Evolutionary conservation across 2,888 invertebrate genomes (phyloP), one percentile per base, ranked within the genome.

Genomic region (Microplitis manilae): DNA sequence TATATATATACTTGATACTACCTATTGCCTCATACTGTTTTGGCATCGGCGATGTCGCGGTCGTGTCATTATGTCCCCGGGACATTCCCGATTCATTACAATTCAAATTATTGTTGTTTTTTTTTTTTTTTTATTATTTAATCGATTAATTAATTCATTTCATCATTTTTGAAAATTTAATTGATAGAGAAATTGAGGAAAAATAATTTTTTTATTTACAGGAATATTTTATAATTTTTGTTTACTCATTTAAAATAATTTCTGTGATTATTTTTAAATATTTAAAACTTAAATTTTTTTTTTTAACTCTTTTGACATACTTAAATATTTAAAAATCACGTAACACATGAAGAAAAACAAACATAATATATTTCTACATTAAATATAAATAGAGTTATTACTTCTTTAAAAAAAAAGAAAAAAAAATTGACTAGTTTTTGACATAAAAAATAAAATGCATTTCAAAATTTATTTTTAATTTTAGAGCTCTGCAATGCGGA

Each of bases 51-150:
- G 50, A 59, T 39, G 75, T 65, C 30, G 50, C 50, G 13, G 50
- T 64, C 13, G 70, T 69, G 76, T 61, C 64, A 76, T 67, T 59
- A 71, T 74, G 67, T 5, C 50, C 39, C 41, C 38, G 20, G 50
- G 8, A n/a, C 6, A n/a, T 8, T 17, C 64, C 61, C 73, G 40
- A 64, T 41, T 59, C 50, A 13, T 65, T 30, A 30, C 30, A 30
- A 30, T 30, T 30, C 30, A 30, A 30, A 30, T 30, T 30, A 30
- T 30, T 30, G 30, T 30, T 4, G 0, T 30, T 30, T 30, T 30
- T 30, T 30, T 2, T 4, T 2, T 30, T 30, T 30, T 30, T 2
- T 4, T 30, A 2, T 30, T 4, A 4, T 30, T 30, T 30, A 30
- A 30, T 30, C 0, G 4, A 30, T 30, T 30, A 30, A 30, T 30